Percentiles rank a stretch among this genome's conserved stretches.
Evolutionary conservation across 2,797 vertebrate species (phyloP).

Genomic region (Acanthornis magna): DNA sequence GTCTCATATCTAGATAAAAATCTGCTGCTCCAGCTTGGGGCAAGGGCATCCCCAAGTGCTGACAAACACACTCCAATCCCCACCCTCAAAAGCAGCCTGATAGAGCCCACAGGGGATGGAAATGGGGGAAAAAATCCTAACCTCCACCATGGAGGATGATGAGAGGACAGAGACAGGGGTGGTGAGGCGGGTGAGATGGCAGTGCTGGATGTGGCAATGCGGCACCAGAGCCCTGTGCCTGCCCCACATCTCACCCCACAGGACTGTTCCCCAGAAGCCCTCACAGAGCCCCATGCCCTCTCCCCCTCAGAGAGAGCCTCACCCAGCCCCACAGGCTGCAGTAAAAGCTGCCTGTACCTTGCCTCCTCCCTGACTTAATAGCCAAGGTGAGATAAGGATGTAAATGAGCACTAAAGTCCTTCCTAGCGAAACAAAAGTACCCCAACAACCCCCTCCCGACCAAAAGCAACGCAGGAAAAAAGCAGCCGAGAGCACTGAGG

Average conservation of each 20-base stretch:
- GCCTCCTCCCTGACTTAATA: background rate
- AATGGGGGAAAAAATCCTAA: background rate
- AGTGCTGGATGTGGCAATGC: accelerated
- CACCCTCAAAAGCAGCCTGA: background rate
- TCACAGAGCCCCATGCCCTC: background rate
- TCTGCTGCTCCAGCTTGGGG: background rate
- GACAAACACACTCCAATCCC: background rate
- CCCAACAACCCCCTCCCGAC: background rate
- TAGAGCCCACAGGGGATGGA: background rate
- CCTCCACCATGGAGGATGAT: background rate
- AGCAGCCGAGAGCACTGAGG: background rate
- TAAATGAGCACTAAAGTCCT: background rate
- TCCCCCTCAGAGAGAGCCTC: background rate
- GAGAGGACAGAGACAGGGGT: accelerated
- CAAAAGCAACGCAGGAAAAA: background rate
- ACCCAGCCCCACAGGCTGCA: background rate
- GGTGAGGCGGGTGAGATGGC: background rate
- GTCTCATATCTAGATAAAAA: background rate
- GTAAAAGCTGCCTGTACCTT: constrained; percentile 40
- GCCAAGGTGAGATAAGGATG: background rate
- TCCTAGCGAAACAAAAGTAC: background rate
- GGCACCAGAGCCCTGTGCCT: background rate
- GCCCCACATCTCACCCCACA: background rate
- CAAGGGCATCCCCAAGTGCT: background rate
- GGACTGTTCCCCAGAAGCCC: background rate